Evolutionary conservation across 2,113 vertebrate genomes (phyloP), one percentile per base, ranked within the genome.

Genomic region (Atlantisia rogersi): DNA sequence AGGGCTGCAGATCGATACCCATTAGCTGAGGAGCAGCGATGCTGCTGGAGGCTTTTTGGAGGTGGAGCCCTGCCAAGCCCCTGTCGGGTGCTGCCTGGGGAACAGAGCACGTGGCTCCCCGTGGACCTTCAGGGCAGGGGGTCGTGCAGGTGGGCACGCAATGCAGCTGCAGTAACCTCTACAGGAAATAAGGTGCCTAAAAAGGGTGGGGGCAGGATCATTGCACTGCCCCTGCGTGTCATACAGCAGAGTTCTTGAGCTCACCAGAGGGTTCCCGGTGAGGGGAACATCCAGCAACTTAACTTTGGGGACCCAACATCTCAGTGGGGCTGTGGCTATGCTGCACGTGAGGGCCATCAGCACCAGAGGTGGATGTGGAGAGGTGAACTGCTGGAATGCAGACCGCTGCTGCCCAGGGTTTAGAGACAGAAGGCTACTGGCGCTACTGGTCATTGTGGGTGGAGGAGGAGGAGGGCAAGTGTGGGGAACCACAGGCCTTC

Each of bases 1-100:
- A 80, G 73, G 83, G 95, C 82, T 70, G 73, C 26, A 21, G 92
- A 97, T 98, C 96, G 20, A 97, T 98, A 97, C 9, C 95, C 95
- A 97, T 97, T 97, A 97, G 87, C 84, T 17, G 77, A 93, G 96
- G 75, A 95, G 74, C 67, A 22, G 68, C 6, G 2, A 35, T 29
- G 88, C 78, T 92, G 86, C 82, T 65, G 64, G 62, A 88, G 85
- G 44, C 84, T 83, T 60, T 89, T 86, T 3, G 39, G 77, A 89
- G 84, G 76, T 95, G 94, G 94, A 93, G 28, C 35, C 68, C 65
- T 95, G 94, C 97, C 96, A 97, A 35, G 39, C 62, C 65, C 91
- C 48, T 1, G 11, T 37, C 32, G 15, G 53, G 62, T 32, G 7
- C 74, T 82, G 89, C 65, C 84, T 40, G 35, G 59, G 70, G 56